A percentile compares a stretch with the other conserved stretches of the same genome.
phyloP scores from a whole-genome alignment of 2,113 vertebrate genomes.

The Jaculus jaculus region DNA sequence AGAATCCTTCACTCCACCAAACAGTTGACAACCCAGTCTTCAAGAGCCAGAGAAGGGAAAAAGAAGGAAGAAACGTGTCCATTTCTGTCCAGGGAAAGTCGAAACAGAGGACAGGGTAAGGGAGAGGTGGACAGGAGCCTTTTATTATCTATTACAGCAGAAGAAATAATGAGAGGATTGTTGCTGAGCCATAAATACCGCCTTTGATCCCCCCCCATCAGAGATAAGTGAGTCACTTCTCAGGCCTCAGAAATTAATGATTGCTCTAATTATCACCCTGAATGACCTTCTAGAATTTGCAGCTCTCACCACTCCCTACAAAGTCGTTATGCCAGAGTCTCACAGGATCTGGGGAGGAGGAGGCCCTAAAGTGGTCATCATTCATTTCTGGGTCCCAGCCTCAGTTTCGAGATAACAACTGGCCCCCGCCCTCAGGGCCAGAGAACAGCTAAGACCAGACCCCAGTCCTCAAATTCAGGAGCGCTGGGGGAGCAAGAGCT shows the following conservation, averaged over 20 bases:
- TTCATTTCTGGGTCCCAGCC: neutral
- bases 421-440: neutral
- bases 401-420: neutral
- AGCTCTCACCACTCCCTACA: neutral
- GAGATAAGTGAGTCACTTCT: slow-evolving; percentile 62
- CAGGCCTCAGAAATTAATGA: slow-evolving; percentile 53
- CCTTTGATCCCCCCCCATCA: slow-evolving; percentile 58
- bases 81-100: neutral
- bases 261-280: slow-evolving; percentile 47
- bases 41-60: neutral
- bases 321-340: neutral
- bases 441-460: neutral
- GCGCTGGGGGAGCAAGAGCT: neutral
- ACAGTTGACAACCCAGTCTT: neutral
- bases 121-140: neutral
- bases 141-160: slow-evolving; percentile 46
- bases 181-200: slow-evolving; percentile 59
- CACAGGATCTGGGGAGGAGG: neutral
- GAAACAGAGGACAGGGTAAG: neutral
- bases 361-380: neutral
- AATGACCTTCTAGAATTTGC: neutral
- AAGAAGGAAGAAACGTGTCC: neutral
- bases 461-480: neutral
- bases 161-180: slow-evolving; percentile 54
- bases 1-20: neutral